phyloP scores from a whole-genome alignment of 2,797 vertebrate genomes.

The Artibeus jamaicensis region DNA sequence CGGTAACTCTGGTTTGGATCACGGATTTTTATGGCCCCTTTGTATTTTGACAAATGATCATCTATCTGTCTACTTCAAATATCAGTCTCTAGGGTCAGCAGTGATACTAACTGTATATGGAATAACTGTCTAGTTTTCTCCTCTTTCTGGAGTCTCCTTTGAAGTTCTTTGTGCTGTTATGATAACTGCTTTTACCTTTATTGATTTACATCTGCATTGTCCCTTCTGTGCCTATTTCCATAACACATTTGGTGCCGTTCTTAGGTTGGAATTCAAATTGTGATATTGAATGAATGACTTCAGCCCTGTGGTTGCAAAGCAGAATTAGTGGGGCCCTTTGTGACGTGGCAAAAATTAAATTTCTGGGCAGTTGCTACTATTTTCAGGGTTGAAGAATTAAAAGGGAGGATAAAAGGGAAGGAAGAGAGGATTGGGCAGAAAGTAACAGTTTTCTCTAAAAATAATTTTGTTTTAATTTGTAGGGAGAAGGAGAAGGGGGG shows the following conservation, averaged over 20 bases:
- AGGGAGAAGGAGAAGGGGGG: too few relatives aligned
- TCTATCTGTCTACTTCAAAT: neutral
- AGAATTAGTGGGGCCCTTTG: neutral
- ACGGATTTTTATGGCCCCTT: neutral
- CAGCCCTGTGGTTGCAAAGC: neutral
- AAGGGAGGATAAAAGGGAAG: slow-evolving; percentile 28
- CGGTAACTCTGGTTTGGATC: neutral
- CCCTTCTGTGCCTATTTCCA: neutral
- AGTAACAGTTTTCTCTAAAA: neutral
- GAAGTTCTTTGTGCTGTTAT: neutral
- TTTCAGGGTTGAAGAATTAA: neutral
- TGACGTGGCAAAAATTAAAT: slow-evolving; percentile 15
- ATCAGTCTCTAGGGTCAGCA: neutral
- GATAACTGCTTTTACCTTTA: neutral
- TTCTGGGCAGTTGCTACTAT: neutral
- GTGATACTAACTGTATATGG: neutral
- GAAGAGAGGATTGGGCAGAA: neutral
- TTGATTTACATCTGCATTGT: neutral
- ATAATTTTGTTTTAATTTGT: slow-evolving; percentile 10
- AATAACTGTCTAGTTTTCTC: neutral
- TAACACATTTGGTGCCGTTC: neutral
- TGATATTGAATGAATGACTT: slow-evolving; percentile 4
- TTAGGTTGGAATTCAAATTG: neutral
- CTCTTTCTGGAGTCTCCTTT: neutral
- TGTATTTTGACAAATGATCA: slow-evolving; percentile 15